These are phyloP conservation scores for Trachelus tabidus DNA, from an alignment of 2,888 invertebrate species.

Conservation along the genomic window DNA sequence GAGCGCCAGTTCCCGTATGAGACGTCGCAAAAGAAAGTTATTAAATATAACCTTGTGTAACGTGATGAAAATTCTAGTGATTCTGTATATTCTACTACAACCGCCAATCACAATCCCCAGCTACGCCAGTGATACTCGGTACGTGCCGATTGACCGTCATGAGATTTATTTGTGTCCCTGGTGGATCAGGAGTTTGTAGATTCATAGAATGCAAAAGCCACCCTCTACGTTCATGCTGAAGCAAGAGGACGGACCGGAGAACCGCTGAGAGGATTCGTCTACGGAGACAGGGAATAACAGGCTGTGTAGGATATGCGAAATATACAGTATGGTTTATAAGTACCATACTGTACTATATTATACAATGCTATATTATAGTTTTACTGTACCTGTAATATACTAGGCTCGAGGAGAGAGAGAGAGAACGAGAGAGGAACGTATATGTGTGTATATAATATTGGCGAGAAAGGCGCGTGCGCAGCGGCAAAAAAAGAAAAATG, in stretches of 20 bases:
- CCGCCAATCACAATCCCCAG: background rate
- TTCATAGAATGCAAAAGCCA: background rate
- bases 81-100: background rate
- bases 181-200: background rate
- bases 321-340: background rate
- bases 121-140: background rate
- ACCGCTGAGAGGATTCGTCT: background rate
- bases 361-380: background rate
- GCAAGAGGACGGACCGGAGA: background rate
- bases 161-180: background rate
- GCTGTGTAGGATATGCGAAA: background rate
- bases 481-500: constrained; percentile 33
- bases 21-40: constrained; percentile 39
- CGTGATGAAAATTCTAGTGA: constrained; percentile 29
- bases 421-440: too few species aligned
- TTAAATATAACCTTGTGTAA: constrained; percentile 57
- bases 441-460: too few species aligned
- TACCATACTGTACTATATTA: too few species aligned
- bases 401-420: background rate
- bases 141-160: background rate
- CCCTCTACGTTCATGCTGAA: background rate
- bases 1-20: background rate
- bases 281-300: background rate
- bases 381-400: background rate
- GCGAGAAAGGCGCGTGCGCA: background rate